A percentile compares a stretch with the other conserved stretches of the same genome.
Conservation (phyloP, 2,888 invertebrate genomes). For the Dryobota labecula region DNA sequence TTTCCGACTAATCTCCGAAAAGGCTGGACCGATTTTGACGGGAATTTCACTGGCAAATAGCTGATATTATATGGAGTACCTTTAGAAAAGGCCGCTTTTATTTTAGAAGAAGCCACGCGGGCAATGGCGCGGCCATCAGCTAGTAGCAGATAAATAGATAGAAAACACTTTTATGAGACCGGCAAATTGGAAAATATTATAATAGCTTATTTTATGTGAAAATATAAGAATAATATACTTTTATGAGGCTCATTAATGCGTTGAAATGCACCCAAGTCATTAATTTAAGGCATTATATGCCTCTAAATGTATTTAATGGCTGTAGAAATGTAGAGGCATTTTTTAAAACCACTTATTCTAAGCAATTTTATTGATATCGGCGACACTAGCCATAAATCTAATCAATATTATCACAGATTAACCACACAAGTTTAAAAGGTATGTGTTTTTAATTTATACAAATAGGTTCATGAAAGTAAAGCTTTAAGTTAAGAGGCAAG, state of each 20-base stretch:
- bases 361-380: conserved; percentile 36
- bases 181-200: conserved; percentile 30
- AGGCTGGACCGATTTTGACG: too few species aligned
- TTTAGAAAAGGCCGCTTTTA: too few species aligned
- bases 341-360: conserved; percentile 27
- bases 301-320: conserved; percentile 31
- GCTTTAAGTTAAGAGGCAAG: not conserved
- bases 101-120: too few species aligned
- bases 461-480: not conserved
- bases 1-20: too few species aligned
- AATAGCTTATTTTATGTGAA: conserved; percentile 30
- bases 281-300: conserved; percentile 32
- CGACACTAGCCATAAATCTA: conserved; percentile 14
- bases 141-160: not conserved
- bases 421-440: conserved; percentile 5
- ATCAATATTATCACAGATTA: conserved; percentile 1
- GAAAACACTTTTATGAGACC: conserved; percentile 14
- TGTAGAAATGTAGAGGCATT: conserved; percentile 1
- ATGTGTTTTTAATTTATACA: conserved; percentile 14
- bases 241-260: conserved; percentile 37
- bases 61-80: too few species aligned
- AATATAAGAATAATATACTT: conserved; percentile 42
- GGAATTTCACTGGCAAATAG: too few species aligned
- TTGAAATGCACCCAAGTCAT: conserved; percentile 39
- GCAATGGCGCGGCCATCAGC: too few species aligned